Base-by-base conservation (phyloP, 2,113 vertebrate genomes). In the Cyanoliseus patagonus region DNA sequence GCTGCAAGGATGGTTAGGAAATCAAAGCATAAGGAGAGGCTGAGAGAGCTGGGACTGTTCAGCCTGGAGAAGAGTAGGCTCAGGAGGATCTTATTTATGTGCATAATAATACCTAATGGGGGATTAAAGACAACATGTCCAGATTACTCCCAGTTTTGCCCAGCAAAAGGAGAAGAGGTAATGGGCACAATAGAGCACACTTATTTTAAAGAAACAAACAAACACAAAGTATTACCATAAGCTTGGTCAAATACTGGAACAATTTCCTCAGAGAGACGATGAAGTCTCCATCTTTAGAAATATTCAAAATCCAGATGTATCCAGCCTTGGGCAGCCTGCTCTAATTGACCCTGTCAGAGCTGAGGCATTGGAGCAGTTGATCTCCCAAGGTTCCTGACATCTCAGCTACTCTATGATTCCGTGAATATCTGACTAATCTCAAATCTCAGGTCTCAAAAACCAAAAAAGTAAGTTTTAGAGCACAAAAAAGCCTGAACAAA, bases 341-440 rank as follows among this genome's bases (percentile, higher is more conserved):
- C 0, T n/a, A 11, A 33, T 1, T 44, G 33, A 20, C 23, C 5
- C 2, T 55, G 7, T 67, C 28, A 63, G 14, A 51, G 17, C 17
- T 46, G 13, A 3, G 12, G 3, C 0, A 3, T 9, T 41, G 28
- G 7, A 88, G 17, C 2, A 69, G 37, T 7, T 30, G 15, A 59
- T 59, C 8, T 59, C 28, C 25, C 27, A 59, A 35, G 22, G 13
- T 30, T 69, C 25, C 37, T 83, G 74, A 31, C 35, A 68, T 7
- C 8, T 57, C 37, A 69, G 16, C 20, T 83, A 14, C 27, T 75
- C 30, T 30, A 35, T 53, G n/a, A 47, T 53, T 57, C 23, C 42
- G 18, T 18, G 44, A 37, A 44, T 67, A 49, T 19, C 1, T 1
- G 27, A 55, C 5, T 31, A 66, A 39, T 61, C 27, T 59, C 35